These are phyloP conservation scores for Balaeniceps rex DNA, from an alignment of 2,113 vertebrate genomes.

Conservation along the genomic window DNA sequence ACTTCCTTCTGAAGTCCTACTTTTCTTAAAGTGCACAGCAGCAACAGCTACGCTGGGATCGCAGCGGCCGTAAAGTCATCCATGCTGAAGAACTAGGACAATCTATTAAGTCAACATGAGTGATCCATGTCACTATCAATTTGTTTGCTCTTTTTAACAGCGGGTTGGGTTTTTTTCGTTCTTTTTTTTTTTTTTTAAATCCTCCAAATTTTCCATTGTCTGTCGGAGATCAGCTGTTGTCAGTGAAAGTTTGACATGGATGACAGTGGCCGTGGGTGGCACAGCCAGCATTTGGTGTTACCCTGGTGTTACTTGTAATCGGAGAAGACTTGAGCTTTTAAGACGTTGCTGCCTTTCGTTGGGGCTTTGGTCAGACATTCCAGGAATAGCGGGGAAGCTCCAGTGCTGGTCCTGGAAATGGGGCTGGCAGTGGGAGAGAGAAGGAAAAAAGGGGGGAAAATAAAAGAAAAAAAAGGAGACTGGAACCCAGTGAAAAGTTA, in stretches of 20 bases:
- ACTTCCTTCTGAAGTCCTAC: constrained; percentile 59
- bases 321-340: not conserved
- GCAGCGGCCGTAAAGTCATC: not conserved
- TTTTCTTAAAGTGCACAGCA: constrained; percentile 36
- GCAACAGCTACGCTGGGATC: not conserved
- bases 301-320: not conserved
- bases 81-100: constrained; percentile 5
- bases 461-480: not conserved
- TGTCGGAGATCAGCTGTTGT: not conserved
- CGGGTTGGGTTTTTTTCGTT: not conserved
- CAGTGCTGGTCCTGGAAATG: not conserved
- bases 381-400: not conserved
- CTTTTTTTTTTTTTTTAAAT: not conserved
- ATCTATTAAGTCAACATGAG: not conserved
- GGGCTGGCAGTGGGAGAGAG: not conserved
- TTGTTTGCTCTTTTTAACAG: not conserved
- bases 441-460: not conserved
- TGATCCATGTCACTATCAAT: not conserved
- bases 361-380: not conserved
- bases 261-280: not conserved
- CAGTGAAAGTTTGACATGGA: not conserved
- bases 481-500: not conserved
- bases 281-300: constrained; percentile 4
- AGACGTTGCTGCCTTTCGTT: not conserved
- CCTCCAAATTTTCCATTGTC: not conserved